Conservation (phyloP, 2,797 vertebrate genomes). For the Crypturellus tataupa region DNA sequence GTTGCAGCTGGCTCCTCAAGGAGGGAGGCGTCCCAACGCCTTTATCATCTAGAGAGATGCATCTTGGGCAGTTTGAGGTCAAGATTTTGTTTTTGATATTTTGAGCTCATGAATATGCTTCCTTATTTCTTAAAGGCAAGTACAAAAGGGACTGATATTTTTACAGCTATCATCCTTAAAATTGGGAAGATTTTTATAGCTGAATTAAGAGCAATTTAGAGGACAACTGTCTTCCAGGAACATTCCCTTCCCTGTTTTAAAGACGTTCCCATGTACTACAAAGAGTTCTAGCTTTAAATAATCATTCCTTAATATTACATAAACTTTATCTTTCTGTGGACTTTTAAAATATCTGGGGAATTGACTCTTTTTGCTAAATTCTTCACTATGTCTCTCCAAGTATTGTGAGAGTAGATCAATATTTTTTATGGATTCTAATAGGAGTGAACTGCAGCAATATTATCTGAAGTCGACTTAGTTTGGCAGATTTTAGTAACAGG, state of each 20-base stretch:
- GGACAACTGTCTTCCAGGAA: neutral
- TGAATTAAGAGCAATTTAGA: neutral
- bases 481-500: neutral
- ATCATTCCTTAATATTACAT: neutral
- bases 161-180: neutral
- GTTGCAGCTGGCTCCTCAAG: neutral
- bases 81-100: neutral
- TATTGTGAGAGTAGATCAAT: conserved; percentile 32
- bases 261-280: neutral
- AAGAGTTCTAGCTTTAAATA: neutral
- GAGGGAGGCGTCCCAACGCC: neutral
- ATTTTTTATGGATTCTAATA: neutral
- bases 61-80: neutral
- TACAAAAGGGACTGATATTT: neutral
- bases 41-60: neutral
- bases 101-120: neutral
- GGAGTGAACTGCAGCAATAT: conserved; percentile 5
- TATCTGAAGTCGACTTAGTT: conserved; percentile 6
- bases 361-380: neutral
- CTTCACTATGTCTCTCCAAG: neutral
- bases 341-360: neutral
- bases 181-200: neutral
- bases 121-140: neutral
- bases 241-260: rapidly evolving
- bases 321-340: neutral